These are phyloP conservation scores for Nibea coibor DNA, from an alignment of 2,113 vertebrate genomes.

Conservation along the genomic window DNA sequence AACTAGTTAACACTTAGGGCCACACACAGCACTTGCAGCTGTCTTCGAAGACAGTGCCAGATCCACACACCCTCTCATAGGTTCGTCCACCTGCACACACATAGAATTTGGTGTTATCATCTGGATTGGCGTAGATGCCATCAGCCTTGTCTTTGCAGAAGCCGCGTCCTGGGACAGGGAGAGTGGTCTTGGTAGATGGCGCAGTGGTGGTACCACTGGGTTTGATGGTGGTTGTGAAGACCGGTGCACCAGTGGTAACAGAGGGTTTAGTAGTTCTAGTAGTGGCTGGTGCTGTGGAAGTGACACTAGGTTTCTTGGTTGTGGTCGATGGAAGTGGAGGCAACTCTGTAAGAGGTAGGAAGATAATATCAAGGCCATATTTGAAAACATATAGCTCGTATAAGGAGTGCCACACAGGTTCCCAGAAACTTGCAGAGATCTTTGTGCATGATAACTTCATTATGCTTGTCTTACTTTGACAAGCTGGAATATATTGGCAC, in stretches of 20 bases:
- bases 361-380: not conserved
- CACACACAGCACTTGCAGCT: slow-evolving; percentile 74
- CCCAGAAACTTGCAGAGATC: not conserved
- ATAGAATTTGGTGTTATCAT: slow-evolving; percentile 54
- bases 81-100: slow-evolving; percentile 57
- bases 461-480: not conserved
- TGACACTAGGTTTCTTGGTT: slow-evolving; percentile 44
- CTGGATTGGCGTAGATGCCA: slow-evolving; percentile 59
- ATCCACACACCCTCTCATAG: slow-evolving; percentile 23
- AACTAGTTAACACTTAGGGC: slow-evolving; percentile 22
- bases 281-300: slow-evolving; percentile 32
- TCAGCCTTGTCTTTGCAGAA: slow-evolving; percentile 71
- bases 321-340: slow-evolving; percentile 53
- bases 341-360: slow-evolving; percentile 22
- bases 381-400: not conserved
- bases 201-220: not conserved
- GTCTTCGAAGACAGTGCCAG: not conserved
- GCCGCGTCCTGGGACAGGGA: slow-evolving; percentile 55
- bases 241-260: not conserved
- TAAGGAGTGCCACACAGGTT: not conserved
- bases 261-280: slow-evolving; percentile 52
- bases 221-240: not conserved
- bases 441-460: not conserved
- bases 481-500: not conserved
- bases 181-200: slow-evolving; percentile 45